Percentiles rank a stretch among this genome's conserved stretches.
Evolutionary conservation across 1,140 invertebrate genomes (phyloP).

Genomic region (Sinella curviseta): DNA sequence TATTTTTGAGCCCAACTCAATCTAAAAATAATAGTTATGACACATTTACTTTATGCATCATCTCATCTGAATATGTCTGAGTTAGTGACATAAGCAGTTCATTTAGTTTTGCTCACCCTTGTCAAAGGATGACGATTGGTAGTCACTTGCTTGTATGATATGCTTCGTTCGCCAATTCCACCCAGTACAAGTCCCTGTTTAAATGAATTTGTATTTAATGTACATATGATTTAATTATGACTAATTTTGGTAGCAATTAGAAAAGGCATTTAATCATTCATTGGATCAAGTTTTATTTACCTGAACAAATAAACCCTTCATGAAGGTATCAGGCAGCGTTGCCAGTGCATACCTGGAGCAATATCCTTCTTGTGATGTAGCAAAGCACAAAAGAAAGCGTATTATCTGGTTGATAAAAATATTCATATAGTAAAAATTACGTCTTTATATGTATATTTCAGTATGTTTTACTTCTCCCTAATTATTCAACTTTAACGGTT

Average conservation of each 20-base stretch:
- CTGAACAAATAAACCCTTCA: constrained; percentile 49
- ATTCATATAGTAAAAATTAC: not conserved
- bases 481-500: too few relatives aligned
- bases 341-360: constrained; percentile 45
- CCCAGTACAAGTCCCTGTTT: constrained; percentile 43
- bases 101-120: constrained; percentile 43
- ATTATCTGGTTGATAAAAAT: constrained; percentile 36
- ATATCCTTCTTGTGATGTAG: constrained; percentile 39
- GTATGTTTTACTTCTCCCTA: too few relatives aligned
- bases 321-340: constrained; percentile 46
- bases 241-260: too few relatives aligned
- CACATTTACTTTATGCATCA: not conserved
- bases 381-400: constrained; percentile 46
- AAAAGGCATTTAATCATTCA: not conserved
- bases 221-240: not conserved
- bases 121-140: constrained; percentile 42
- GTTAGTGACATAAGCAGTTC: not conserved
- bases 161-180: constrained; percentile 43
- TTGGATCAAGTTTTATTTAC: constrained; percentile 12
- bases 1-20: constrained; percentile 39
- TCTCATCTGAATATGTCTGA: not conserved
- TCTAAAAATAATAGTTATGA: constrained; percentile 31
- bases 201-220: constrained; percentile 4
- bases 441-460: too few relatives aligned
- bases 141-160: constrained; percentile 47